Evolutionary conservation across 2,888 invertebrate genomes (phyloP).

Genomic region (Trissonchulus latispiculum): DNA sequence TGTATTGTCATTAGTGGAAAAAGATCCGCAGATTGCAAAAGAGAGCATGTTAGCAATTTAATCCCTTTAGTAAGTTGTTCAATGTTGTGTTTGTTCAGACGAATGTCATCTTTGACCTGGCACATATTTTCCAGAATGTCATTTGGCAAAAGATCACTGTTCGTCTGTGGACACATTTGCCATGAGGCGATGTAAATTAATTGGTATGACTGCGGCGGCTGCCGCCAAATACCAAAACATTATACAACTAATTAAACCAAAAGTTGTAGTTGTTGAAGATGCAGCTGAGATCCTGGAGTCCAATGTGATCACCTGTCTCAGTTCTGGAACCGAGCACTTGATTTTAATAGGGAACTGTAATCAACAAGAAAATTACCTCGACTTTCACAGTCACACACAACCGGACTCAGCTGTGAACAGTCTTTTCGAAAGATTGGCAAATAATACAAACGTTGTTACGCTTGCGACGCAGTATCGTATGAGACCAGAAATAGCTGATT

Average conservation of each 20-base stretch:
- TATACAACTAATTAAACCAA: slow-evolving; percentile 49
- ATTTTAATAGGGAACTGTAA: slow-evolving; percentile 77
- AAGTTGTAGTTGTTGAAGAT: slow-evolving; percentile 61
- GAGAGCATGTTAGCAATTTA: too few species aligned
- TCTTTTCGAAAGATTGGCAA: slow-evolving; percentile 68
- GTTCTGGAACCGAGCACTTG: slow-evolving; percentile 62
- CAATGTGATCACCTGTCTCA: slow-evolving; percentile 67
- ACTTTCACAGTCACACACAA: slow-evolving; percentile 58
- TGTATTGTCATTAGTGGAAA: too few species aligned
- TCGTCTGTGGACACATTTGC: slow-evolving; percentile 27
- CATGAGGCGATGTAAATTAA: slow-evolving; percentile 18
- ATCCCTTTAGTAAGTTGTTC: too few species aligned
- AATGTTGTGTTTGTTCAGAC: too few species aligned
- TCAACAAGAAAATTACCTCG: slow-evolving; percentile 59
- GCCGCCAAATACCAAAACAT: slow-evolving; percentile 60
- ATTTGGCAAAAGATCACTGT: too few species aligned
- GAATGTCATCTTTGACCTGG: too few species aligned
- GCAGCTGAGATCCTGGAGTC: slow-evolving; percentile 77
- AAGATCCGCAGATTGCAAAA: too few species aligned
- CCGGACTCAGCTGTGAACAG: too few species aligned
- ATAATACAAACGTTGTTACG: slow-evolving; percentile 56
- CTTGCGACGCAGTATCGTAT: slow-evolving; percentile 64
- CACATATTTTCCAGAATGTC: too few species aligned
- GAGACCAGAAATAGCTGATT: slow-evolving; percentile 57
- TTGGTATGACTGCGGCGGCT: slow-evolving; percentile 40